Evolutionary conservation across 2,888 invertebrate species (phyloP).

Genomic region (Serripes groenlandicus): DNA sequence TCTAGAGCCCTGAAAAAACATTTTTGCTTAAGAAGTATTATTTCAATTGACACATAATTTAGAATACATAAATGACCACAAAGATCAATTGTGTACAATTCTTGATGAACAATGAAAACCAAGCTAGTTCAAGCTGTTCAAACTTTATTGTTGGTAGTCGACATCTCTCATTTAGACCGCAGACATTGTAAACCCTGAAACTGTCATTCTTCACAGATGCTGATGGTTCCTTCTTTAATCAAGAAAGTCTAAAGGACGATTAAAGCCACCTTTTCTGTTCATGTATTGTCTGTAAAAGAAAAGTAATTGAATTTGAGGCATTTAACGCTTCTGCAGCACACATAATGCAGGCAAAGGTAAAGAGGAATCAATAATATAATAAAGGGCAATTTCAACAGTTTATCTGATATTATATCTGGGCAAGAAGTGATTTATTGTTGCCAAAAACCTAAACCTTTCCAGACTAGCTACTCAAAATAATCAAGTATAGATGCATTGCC

Average conservation of each 20-base stretch:
- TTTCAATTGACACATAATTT: not conserved
- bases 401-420: no score
- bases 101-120: not conserved
- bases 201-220: not conserved
- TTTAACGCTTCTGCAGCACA: not conserved
- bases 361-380: not conserved
- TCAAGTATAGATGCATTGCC: no score
- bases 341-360: not conserved
- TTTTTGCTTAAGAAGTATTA: not conserved
- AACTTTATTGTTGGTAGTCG: not conserved
- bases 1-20: no score
- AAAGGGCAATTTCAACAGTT: not conserved
- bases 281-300: constrained; percentile 93
- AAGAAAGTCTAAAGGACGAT: constrained; percentile 98
- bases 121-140: not conserved
- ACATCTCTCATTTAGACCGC: not conserved
- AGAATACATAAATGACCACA: not conserved
- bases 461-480: no score
- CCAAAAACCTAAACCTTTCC: no score
- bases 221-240: constrained; percentile 89
- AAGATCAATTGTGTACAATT: no score
- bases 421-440: no score
- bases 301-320: not conserved
- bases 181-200: not conserved
- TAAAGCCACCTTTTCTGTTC: constrained; percentile 99